Conservation (phyloP, 2,888 invertebrate genomes). For the Pyralis farinalis region DNA sequence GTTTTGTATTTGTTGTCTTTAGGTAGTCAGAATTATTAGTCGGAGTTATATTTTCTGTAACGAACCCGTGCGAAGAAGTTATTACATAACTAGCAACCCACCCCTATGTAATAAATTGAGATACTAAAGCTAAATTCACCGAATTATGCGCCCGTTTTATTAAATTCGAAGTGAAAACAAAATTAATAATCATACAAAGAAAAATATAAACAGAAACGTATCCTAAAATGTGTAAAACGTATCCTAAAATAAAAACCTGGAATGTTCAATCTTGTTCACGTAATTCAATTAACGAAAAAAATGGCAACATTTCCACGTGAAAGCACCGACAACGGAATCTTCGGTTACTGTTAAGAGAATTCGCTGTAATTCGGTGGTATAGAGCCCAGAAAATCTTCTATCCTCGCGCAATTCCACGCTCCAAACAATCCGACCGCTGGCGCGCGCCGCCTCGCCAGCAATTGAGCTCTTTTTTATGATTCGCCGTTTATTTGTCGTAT, state of each 20-base stretch:
- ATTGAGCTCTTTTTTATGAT: constrained; percentile 44
- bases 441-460: constrained; percentile 41
- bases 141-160: background rate
- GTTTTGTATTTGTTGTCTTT: too few species aligned
- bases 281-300: constrained; percentile 54
- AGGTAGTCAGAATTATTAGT: too few species aligned
- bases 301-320: constrained; percentile 40
- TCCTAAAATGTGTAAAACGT: background rate
- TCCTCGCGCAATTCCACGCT: constrained; percentile 7
- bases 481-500: constrained; percentile 34
- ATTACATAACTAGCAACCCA: too few species aligned
- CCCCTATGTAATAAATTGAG: too few species aligned
- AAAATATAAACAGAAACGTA: constrained; percentile 1
- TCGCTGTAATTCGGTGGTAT: constrained; percentile 34
- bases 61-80: too few species aligned
- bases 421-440: constrained; percentile 25
- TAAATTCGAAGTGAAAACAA: background rate
- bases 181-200: background rate
- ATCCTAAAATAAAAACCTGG: constrained; percentile 4
- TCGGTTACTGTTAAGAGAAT: constrained; percentile 44
- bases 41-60: too few species aligned
- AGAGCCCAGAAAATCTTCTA: constrained; percentile 36
- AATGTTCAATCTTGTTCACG: constrained; percentile 16
- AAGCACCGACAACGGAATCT: constrained; percentile 35
- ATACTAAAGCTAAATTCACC: background rate